These are phyloP conservation scores for Isaurus tuberculatus DNA, from an alignment of 92 coral and sea anemone genomes.

Conservation along the genomic window DNA sequence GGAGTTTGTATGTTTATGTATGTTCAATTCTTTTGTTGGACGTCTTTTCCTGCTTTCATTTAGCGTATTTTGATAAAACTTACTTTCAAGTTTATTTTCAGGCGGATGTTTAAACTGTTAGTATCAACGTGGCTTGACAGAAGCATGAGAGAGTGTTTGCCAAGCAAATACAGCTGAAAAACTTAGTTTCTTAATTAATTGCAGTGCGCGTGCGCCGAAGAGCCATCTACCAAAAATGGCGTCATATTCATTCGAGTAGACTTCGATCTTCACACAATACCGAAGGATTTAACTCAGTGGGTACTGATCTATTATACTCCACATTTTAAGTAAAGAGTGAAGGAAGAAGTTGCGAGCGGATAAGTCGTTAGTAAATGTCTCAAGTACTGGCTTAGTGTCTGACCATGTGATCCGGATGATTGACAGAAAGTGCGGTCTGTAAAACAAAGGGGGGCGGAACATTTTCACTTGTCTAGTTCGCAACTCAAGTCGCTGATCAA, in stretches of 20 bases:
- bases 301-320: background rate
- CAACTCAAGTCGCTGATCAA: conserved; percentile 49
- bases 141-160: conserved; percentile 58
- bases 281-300: conserved; percentile 18
- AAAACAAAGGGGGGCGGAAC: conserved; percentile 86
- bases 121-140: conserved; percentile 79
- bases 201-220: conserved; percentile 78
- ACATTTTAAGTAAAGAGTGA: background rate
- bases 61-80: conserved; percentile 62
- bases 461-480: conserved; percentile 42
- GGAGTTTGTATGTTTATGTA: background rate
- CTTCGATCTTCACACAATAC: conserved; percentile 29
- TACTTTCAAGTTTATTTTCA: conserved; percentile 62
- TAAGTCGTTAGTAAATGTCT: background rate
- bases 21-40: conserved; percentile 6
- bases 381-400: conserved; percentile 21
- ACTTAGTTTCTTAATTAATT: conserved; percentile 75
- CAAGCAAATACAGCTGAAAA: conserved; percentile 88
- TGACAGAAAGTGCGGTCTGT: conserved; percentile 62
- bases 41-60: conserved; percentile 30
- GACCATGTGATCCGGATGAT: conserved; percentile 49
- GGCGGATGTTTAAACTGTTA: conserved; percentile 92
- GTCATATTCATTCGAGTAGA: conserved; percentile 45
- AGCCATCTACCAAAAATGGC: conserved; percentile 32
- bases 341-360: background rate